These are phyloP conservation scores for Acanthosepion pharaonis DNA, from an alignment of 2,888 invertebrate species.

Conservation along the genomic window DNA sequence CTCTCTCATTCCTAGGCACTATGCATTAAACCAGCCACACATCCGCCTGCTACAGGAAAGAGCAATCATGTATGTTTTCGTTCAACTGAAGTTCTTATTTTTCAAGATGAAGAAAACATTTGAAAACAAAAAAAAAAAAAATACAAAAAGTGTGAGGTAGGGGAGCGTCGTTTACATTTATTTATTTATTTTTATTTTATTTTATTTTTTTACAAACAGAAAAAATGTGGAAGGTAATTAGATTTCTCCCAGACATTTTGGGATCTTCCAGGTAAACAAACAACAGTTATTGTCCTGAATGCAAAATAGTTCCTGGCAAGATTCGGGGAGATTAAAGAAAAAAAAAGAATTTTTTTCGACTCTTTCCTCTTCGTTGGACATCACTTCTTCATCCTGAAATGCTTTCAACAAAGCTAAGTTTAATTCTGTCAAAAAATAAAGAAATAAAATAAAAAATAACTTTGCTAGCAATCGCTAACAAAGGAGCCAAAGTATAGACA, in stretches of 20 bases:
- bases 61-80: too few relatives aligned
- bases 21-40: too few relatives aligned
- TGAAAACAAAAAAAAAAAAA: not conserved
- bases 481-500: not conserved
- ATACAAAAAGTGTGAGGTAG: not conserved
- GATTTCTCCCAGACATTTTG: not conserved
- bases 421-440: not conserved
- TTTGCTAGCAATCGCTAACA: not conserved
- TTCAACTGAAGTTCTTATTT: too few relatives aligned
- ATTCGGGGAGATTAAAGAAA: not conserved
- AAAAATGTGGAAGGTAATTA: not conserved
- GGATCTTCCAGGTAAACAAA: not conserved
- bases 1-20: too few relatives aligned
- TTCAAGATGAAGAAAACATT: too few relatives aligned
- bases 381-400: not conserved
- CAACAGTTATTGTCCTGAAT: not conserved
- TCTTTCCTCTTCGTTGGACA: not conserved
- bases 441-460: not conserved
- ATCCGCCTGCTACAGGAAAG: too few relatives aligned
- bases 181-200: not conserved
- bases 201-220: not conserved
- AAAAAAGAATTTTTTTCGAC: not conserved
- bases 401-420: not conserved
- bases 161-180: too few relatives aligned
- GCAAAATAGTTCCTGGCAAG: not conserved